Conservation (phyloP, 1,140 invertebrate genomes). For the Pseudachorutes palmiensis region DNA sequence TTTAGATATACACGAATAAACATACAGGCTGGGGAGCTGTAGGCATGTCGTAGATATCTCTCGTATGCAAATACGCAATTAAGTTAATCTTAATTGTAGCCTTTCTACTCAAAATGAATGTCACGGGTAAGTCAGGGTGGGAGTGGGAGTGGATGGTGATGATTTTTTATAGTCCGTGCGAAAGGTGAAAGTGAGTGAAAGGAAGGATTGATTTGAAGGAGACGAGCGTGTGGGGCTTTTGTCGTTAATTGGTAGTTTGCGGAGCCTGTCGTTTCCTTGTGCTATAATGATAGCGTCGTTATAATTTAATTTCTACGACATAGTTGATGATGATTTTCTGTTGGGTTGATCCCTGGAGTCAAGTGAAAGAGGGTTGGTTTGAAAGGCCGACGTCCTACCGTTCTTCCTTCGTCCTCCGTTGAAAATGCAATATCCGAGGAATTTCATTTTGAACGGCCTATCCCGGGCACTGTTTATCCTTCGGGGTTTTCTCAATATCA, state of each 20-base stretch:
- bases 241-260: neutral
- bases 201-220: too few relatives aligned
- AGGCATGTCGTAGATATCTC: neutral
- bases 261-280: neutral
- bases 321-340: neutral
- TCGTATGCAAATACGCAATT: too few relatives aligned
- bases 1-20: neutral
- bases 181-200: too few relatives aligned
- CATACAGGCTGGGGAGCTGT: neutral
- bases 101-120: too few relatives aligned
- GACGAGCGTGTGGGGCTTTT: too few relatives aligned
- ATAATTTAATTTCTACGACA: constrained; percentile 4
- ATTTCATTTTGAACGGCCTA: constrained; percentile 42
- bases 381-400: neutral
- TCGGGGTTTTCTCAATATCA: constrained; percentile 30
- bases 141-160: too few relatives aligned
- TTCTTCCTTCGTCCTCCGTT: constrained; percentile 14
- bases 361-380: neutral
- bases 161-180: too few relatives aligned
- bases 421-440: constrained; percentile 42
- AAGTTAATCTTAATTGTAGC: too few relatives aligned
- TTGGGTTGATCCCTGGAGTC: neutral
- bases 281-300: neutral
- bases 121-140: too few relatives aligned
- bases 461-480: constrained; percentile 38